A percentile compares a stretch with the other conserved stretches of the same genome.
phyloP scores from a whole-genome alignment of 2,888 invertebrate species.

The Harpalus rufipes region DNA sequence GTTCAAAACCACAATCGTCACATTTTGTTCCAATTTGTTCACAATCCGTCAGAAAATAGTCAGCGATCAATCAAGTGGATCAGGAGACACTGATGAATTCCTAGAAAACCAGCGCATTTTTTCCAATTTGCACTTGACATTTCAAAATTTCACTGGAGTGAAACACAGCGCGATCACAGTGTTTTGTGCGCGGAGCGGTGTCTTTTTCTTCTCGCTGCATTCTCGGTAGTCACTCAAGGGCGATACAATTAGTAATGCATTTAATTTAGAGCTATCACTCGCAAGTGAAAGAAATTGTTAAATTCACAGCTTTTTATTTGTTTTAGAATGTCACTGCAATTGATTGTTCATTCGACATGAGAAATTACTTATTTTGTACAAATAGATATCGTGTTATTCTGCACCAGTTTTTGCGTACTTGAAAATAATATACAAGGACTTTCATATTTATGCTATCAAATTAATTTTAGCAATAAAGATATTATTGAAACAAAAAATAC shows the following conservation, averaged over 20 bases:
- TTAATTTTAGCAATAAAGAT: too few species aligned
- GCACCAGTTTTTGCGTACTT: too few species aligned
- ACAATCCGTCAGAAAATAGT: slow-evolving; percentile 11
- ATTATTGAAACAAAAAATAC: too few species aligned
- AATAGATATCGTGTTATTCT: background rate
- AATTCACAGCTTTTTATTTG: background rate
- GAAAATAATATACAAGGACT: too few species aligned
- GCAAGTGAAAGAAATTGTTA: background rate
- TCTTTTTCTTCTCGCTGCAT: slow-evolving; percentile 17
- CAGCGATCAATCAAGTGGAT: slow-evolving; percentile 26
- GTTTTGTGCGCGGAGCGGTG: background rate
- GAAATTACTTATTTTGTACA: background rate
- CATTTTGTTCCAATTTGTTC: background rate
- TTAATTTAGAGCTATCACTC: slow-evolving; percentile 38
- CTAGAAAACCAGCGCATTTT: slow-evolving; percentile 43
- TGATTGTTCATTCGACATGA: background rate
- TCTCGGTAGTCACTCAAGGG: slow-evolving; percentile 24
- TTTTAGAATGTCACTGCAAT: background rate
- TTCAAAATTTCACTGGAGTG: slow-evolving; percentile 58
- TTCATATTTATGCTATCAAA: too few species aligned
- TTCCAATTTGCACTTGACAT: slow-evolving; percentile 57
- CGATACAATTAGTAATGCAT: slow-evolving; percentile 39
- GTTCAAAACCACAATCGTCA: background rate
- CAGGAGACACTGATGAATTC: slow-evolving; percentile 4
- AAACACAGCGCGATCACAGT: slow-evolving; percentile 37